These are phyloP conservation scores for Eudasyphora cyanicolor DNA, from an alignment of 2,888 invertebrate species.

Conservation along the genomic window DNA sequence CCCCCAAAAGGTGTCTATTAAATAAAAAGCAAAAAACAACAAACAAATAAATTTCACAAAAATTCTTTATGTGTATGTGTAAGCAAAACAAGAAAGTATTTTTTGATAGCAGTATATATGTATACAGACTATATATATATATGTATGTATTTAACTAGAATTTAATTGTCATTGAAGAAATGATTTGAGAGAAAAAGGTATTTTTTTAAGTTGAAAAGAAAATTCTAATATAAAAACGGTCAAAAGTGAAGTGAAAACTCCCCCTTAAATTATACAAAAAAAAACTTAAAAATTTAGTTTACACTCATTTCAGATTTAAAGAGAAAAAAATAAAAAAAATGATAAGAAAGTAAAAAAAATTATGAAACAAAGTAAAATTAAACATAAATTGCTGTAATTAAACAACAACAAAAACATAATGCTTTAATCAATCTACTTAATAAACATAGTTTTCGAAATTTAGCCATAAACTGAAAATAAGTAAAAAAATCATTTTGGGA, in stretches of 20 bases:
- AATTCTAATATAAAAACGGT: not conserved
- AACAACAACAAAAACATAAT: not conserved
- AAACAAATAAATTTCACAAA: slow-evolving; percentile 20
- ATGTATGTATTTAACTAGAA: not conserved
- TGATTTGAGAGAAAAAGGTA: slow-evolving; percentile 46
- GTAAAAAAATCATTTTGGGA: not conserved
- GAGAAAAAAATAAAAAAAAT: not conserved
- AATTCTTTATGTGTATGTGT: slow-evolving; percentile 58
- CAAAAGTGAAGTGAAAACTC: not conserved
- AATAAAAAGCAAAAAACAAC: slow-evolving; percentile 24
- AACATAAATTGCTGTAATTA: slow-evolving; percentile 9
- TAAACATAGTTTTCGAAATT: slow-evolving; percentile 36
- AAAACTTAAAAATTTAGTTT: slow-evolving; percentile 27
- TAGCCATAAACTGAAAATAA: not conserved
- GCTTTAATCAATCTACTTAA: slow-evolving; percentile 42
- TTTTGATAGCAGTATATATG: slow-evolving; percentile 63
- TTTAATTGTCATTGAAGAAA: slow-evolving; percentile 30
- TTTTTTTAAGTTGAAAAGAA: slow-evolving; percentile 42
- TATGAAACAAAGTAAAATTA: not conserved
- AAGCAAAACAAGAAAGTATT: slow-evolving; percentile 50
- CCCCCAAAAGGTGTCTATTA: slow-evolving; percentile 65
- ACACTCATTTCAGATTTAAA: not conserved
- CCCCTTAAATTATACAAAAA: not conserved
- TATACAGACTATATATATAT: slow-evolving; percentile 36
- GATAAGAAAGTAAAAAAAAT: not conserved